Evolutionary conservation across 2,888 invertebrate genomes (phyloP), one percentile per base, ranked within the genome.

Genomic region (Lepeophtheirus nordmannii): DNA sequence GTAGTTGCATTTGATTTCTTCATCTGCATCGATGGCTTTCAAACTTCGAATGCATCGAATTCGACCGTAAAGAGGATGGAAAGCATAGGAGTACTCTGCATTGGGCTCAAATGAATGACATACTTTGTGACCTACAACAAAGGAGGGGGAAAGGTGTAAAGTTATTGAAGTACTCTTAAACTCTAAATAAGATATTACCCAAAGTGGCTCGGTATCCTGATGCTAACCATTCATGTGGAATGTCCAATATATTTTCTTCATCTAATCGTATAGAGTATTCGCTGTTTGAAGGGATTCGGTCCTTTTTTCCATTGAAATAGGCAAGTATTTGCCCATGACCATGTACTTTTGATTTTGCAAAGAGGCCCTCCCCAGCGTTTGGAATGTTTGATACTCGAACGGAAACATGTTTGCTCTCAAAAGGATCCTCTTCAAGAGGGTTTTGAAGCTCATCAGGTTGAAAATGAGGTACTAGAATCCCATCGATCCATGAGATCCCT

Each of bases 21-120:
- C 23, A n/a, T 53, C 63, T 14, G 20, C n/a, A 10, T 3, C 5
- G 53, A 63, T 46, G 1, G 40, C 9, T n/a, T 10, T 46, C 10
- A 56, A 30, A 53, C 46, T 53, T 9, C 17, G 1, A 20, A 38
- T 38, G 37, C 53, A 56, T 23, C 63, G 63, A 30, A 63, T 63
- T 22, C 22, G n/a, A 10, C 63, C 63, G 56, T 37, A 63, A 14
- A 22, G 53, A 10, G 63, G 63, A 8, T 63, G 63, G 12, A 63
- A 63, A 17, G 56, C 53, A 37, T 63, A 56, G 22, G 63, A 63
- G 8, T 63, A 63, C 56, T 63, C 63, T 12, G 63, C 63, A 56
- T 63, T 63, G 53, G 63, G 23, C 30, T 56, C 63, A 30, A 63
- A 63, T n/a, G 63, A 63, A 30, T 63, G 63, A 38, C 63, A 63